Percentiles rank a stretch among this genome's conserved stretches.
Evolutionary conservation across 2,888 invertebrate species (phyloP).

Genomic region (Craniophora ligustri): DNA sequence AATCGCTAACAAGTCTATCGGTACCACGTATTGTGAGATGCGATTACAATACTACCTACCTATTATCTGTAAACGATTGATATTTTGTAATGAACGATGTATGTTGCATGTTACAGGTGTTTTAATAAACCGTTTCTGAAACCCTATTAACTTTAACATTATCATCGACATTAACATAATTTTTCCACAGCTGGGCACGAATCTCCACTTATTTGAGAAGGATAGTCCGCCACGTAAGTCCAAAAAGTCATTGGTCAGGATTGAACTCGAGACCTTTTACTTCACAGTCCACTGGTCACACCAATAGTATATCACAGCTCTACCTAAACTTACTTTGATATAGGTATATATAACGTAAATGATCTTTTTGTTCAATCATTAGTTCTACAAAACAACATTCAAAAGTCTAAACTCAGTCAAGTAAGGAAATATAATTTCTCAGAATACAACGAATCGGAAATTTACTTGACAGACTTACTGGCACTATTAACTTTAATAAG

Average conservation of each 20-base stretch:
- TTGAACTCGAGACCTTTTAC: no score
- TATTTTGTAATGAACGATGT: conserved; percentile 35
- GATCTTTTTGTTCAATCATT: no score
- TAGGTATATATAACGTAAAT: no score
- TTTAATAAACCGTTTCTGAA: conserved; percentile 1
- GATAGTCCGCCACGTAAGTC: no score
- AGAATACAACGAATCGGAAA: background rate
- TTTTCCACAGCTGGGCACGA: no score
- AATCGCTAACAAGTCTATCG: conserved; percentile 22
- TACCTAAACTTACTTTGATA: no score
- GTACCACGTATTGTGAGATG: conserved; percentile 23
- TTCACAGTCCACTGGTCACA: no score
- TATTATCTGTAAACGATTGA: conserved; percentile 27
- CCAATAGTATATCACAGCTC: no score
- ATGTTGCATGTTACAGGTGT: conserved; percentile 12
- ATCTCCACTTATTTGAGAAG: no score
- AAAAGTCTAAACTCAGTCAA: background rate
- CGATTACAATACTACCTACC: conserved; percentile 46
- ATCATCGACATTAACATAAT: no score
- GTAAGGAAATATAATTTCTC: background rate
- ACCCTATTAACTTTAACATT: no score
- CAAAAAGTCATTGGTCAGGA: no score
- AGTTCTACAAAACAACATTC: background rate
- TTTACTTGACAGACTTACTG: conserved; percentile 20
- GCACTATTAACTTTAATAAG: conserved; percentile 22